Conservation (phyloP, 2,888 invertebrate genomes). For the Teleiodes luculella region DNA sequence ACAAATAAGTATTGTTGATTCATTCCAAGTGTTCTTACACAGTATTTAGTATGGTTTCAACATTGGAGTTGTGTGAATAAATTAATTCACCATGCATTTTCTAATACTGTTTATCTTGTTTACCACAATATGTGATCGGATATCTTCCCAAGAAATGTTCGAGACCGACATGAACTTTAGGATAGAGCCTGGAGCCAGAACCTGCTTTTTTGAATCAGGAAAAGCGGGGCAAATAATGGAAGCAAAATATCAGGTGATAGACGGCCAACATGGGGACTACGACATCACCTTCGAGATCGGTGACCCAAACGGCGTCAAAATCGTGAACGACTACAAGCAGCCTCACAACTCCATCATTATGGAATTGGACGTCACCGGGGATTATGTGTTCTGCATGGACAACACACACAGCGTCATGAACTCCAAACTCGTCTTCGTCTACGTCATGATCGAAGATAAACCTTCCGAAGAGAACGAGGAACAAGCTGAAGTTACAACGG, state of each 20-base stretch:
- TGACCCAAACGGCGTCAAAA: slow-evolving; percentile 80
- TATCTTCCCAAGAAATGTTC: slow-evolving; percentile 35
- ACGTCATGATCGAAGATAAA: slow-evolving; percentile 82
- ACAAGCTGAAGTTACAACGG: slow-evolving; percentile 39
- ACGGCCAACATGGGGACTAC: slow-evolving; percentile 90
- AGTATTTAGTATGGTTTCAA: no score
- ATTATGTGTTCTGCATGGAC: slow-evolving; percentile 91
- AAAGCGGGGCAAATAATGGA: slow-evolving; percentile 59
- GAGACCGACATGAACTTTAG: slow-evolving; percentile 59
- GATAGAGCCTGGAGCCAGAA: slow-evolving; percentile 55
- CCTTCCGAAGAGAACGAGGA: slow-evolving; percentile 30
- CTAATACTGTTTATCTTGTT: slow-evolving; percentile 19
- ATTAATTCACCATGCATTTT: slow-evolving; percentile 21
- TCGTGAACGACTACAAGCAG: slow-evolving; percentile 83
- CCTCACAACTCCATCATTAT: slow-evolving; percentile 83
- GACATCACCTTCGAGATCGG: slow-evolving; percentile 87
- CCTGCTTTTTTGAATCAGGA: slow-evolving; percentile 59
- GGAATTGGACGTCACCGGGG: slow-evolving; percentile 81
- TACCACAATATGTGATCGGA: slow-evolving; percentile 27
- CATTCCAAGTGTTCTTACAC: no score
- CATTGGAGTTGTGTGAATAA: neutral
- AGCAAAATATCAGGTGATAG: slow-evolving; percentile 79
- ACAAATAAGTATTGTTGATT: neutral
- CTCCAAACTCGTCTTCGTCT: slow-evolving; percentile 89
- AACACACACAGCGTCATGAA: slow-evolving; percentile 90